Evolutionary conservation across 2,113 vertebrate genomes (phyloP), one percentile per base, ranked within the genome.

Genomic region (Agapornis roseicollis): DNA sequence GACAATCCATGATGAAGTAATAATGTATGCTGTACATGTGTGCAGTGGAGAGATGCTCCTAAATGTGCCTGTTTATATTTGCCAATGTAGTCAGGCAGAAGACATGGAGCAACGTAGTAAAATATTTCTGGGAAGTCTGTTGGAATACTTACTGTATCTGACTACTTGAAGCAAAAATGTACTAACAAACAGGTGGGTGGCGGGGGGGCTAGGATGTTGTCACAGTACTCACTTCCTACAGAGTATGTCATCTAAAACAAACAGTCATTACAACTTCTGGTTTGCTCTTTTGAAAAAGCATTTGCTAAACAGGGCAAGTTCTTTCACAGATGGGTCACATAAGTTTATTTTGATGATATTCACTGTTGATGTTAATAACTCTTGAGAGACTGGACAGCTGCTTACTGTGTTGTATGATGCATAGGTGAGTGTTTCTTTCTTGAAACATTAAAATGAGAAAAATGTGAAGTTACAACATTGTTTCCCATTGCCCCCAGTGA

Each of bases 1-100:
- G 56, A 41, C 72, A 79, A n/a, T 41, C 55, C 6, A 56, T 29
- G 18, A 50, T 65, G 31, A 85, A 35, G 27, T 63, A 42, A n/a
- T 78, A 44, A 76, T 0, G 0, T 58, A 11, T 0, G 0, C 23
- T 73, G 3, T 12, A 3, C 27, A 4, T 9, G 17, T 41, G 14
- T 44, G 82, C 8, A 47, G 49, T 46, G 76, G 65, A 55, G 61
- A 89, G 31, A 44, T 47, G 47, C 28, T 78, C 35, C 52, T 74
- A 29, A 39, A 29, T 55, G 9, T n/a, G 17, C 44, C 46, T 82
- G 5, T 65, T 76, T 35, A 6, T 42, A 22, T 56, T 85, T 82
- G 58, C 31, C 3, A 12, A 10, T 50, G 19, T 41, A 66, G 8
- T 70, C 50, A 46, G 74, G 20, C 33, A 77, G n/a, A 85, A 91